A percentile compares a stretch with the other conserved stretches of the same genome.
phyloP scores from a whole-genome alignment of 2,888 invertebrate genomes.

The Eupithecia inturbata region DNA sequence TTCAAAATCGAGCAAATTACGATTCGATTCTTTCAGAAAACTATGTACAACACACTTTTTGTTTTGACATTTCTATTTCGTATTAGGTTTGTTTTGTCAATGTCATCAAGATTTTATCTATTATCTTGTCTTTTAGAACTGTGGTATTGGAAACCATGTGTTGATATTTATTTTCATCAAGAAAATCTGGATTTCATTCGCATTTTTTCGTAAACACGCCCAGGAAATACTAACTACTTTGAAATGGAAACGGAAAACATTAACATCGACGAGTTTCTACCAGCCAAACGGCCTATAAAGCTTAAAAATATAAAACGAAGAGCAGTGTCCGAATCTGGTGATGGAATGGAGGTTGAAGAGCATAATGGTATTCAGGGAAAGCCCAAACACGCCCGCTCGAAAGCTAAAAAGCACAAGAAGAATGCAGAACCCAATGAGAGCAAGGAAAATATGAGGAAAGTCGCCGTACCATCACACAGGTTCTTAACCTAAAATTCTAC shows the following conservation, averaged over 20 bases:
- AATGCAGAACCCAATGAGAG: conserved; percentile 79
- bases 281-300: conserved; percentile 77
- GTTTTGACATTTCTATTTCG: background rate
- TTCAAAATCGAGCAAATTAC: background rate
- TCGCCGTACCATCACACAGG: conserved; percentile 96
- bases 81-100: background rate
- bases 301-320: conserved; percentile 81
- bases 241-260: conserved; percentile 80
- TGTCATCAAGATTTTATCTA: background rate
- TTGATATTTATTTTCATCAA: conserved; percentile 41
- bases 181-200: conserved; percentile 17
- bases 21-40: background rate
- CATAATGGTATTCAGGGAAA: conserved; percentile 85
- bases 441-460: conserved; percentile 86
- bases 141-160: conserved; percentile 56
- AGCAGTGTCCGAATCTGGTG: conserved; percentile 77
- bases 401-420: conserved; percentile 74
- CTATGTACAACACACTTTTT: background rate
- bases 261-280: conserved; percentile 79
- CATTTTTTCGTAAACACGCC: background rate
- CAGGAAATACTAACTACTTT: conserved; percentile 32
- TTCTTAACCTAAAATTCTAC: conserved; percentile 61
- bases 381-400: conserved; percentile 68
- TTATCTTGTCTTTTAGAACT: conserved; percentile 48
- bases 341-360: conserved; percentile 87